Base-by-base conservation (phyloP, 2,113 vertebrate species). In the Laticauda colubrina region DNA sequence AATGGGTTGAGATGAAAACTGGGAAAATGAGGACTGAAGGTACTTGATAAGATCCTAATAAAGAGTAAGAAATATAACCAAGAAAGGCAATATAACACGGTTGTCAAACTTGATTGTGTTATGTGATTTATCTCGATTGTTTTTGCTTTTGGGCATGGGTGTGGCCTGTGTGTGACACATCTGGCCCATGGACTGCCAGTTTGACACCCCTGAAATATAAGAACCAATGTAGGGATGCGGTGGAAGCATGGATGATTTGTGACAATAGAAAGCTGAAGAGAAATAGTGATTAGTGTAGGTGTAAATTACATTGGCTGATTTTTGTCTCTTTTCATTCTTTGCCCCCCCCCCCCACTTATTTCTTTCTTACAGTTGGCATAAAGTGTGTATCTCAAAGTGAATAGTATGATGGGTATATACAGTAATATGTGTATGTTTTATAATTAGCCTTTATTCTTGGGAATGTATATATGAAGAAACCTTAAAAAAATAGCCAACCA, bases 391-490 rank as follows among this genome's bases (percentile, higher is more conserved):
- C 34, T 81, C 75, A 81, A 39, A 39, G 34, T 20, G 75, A 81
- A 81, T 81, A 39, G 34, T 43, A 21, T 81, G 34, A 81, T 81
- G 34, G 7, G 21, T 43, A 3, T 43, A 81, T 39, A 5, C 45
- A 45, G 45, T 45, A 81, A 34, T 43, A 81, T 43, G 51, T 91
- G 45, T 88, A 85, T 94, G 92, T 95, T 89, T 61, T 90, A 56
- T 89, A 93, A 92, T 95, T 90, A 93, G 24, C 81, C 53, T 85
- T 88, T 93, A 81, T 55, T 53, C 75, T 23, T 26, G 15, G 14
- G 29, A 90, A 94, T 94, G 93, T 88, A 91, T 95, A 94, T 94
- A 55, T 87, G 93, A 55, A 1, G 24, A 14, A 88, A 88, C 20
- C 29, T 95, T 93, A 20, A 39, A 59, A 91, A 56, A 95, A 86